phyloP scores from a whole-genome alignment of 2,888 invertebrate species.

The Neuroscelio doddi region DNA sequence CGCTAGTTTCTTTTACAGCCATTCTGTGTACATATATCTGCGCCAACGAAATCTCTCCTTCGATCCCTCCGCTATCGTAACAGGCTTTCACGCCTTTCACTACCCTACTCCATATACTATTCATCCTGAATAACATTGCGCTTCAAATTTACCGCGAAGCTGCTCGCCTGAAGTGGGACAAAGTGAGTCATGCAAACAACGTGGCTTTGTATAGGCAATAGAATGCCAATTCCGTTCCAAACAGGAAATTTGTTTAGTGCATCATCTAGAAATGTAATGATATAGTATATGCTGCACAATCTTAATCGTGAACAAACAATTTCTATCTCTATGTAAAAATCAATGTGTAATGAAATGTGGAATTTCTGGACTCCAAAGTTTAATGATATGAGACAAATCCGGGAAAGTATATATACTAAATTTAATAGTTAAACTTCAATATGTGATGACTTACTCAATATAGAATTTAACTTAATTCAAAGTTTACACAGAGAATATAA shows the following conservation, averaged over 20 bases:
- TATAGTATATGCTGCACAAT: neutral
- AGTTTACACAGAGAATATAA: no score
- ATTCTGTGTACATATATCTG: conserved; percentile 9
- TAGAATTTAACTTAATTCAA: no score
- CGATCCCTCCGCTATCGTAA: conserved; percentile 28
- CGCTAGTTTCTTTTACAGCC: conserved; percentile 32
- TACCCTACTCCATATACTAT: conserved; percentile 12
- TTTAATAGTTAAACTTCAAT: no score
- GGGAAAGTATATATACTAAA: neutral
- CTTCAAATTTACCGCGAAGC: conserved; percentile 35
- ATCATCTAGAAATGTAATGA: conserved; percentile 12
- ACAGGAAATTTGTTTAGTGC: conserved; percentile 36
- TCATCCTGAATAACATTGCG: conserved; percentile 18
- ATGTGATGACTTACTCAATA: no score
- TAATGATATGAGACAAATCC: no score
- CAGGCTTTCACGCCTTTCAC: conserved; percentile 16
- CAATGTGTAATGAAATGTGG: no score
- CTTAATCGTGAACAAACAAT: neutral
- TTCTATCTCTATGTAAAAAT: no score
- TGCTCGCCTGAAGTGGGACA: neutral
- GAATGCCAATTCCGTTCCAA: conserved; percentile 28
- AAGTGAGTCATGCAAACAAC: conserved; percentile 27
- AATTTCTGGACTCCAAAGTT: no score
- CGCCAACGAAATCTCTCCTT: conserved; percentile 25
- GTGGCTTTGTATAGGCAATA: conserved; percentile 33